Conservation (phyloP, 2,888 invertebrate species). For the Eupithecia vulgata region DNA sequence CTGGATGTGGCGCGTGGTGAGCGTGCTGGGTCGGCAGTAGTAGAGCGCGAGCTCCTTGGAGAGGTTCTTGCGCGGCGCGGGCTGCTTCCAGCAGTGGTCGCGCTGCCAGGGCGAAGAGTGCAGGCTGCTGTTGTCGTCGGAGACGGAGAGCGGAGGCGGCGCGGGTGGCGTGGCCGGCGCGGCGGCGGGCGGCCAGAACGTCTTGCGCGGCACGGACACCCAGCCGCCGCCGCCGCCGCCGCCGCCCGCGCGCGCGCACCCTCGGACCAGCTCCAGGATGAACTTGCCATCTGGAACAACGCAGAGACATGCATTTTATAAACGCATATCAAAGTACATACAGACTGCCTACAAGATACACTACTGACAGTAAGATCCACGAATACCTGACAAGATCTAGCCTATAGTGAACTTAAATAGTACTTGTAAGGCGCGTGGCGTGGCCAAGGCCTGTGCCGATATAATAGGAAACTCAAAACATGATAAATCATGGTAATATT, state of each 20-base stretch:
- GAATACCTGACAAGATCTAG: neutral
- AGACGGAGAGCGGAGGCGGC: conserved; percentile 90
- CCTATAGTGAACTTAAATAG: neutral
- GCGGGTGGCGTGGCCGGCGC: conserved; percentile 79
- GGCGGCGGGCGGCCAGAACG: conserved; percentile 92
- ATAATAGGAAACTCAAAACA: neutral
- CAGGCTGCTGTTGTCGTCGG: conserved; percentile 95
- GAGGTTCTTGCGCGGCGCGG: conserved; percentile 88
- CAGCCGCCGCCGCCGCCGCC: conserved; percentile 90
- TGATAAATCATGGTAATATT: neutral
- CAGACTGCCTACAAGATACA: neutral
- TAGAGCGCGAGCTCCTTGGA: conserved; percentile 90
- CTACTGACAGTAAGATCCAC: too few relatives aligned
- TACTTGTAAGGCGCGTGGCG: neutral
- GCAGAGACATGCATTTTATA: neutral
- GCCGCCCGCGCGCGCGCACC: conserved; percentile 74
- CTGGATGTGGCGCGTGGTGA: conserved; percentile 73
- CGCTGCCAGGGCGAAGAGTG: conserved; percentile 96
- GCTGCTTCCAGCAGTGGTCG: conserved; percentile 95
- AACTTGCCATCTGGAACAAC: conserved; percentile 91
- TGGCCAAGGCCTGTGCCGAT: neutral
- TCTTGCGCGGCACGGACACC: conserved; percentile 95
- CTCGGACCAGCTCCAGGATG: conserved; percentile 90
- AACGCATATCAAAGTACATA: neutral
- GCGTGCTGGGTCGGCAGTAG: conserved; percentile 85